Evolutionary conservation across 2,113 vertebrate genomes (phyloP), one percentile per base, ranked within the genome.

Genomic region (Turdus rufiventris): DNA sequence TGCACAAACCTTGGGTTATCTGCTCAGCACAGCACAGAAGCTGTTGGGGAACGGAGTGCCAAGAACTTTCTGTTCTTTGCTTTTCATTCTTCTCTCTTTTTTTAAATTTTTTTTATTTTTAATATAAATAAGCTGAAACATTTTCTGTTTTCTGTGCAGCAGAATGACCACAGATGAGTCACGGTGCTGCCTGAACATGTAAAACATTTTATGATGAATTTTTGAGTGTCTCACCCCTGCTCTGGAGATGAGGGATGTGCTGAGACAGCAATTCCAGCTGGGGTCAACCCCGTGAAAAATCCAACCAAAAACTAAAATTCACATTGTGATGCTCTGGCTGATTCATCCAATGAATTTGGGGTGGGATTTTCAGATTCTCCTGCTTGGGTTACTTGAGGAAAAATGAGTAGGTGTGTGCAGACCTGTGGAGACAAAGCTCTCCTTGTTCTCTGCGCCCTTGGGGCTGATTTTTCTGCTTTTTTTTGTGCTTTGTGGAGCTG

Each of bases 171-270:
- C 47, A 9, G 26, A 14, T 71, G 89, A 94, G 21, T 91, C 87
- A 67, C 1, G 0, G n/a, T 43, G 34, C 85, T 5, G 67, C 79
- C 75, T 23, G n/a, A 50, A n/a, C 68, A 18, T 0, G 51, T 8
- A 1, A 6, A 53, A 12, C 7, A 0, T 14, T 70, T n/a, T 6
- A 1, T 6, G 56, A 18, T 9, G 0, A 18, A 0, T 24, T 31
- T 38, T 17, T 24, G 28, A 36, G 28, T 19, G 31, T 45, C 80
- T 82, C 14, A 0, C 9, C 48, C 48, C 14, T 0, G 2, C 48
- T 58, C 20, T 0, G 8, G 54, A 12, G 34, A 38, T 18, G 1
- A 9, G 14, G 12, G 11, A 34, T 3, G 33, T 42, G 86, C 79
- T 26, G 1, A 18, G 5, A 0, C 10, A 4, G 17, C 1, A n/a